Percentiles rank a stretch among this genome's conserved stretches.
These are phyloP conservation scores for Melipona bicolor DNA, from an alignment of 2,888 invertebrate species.

Conservation along the genomic window DNA sequence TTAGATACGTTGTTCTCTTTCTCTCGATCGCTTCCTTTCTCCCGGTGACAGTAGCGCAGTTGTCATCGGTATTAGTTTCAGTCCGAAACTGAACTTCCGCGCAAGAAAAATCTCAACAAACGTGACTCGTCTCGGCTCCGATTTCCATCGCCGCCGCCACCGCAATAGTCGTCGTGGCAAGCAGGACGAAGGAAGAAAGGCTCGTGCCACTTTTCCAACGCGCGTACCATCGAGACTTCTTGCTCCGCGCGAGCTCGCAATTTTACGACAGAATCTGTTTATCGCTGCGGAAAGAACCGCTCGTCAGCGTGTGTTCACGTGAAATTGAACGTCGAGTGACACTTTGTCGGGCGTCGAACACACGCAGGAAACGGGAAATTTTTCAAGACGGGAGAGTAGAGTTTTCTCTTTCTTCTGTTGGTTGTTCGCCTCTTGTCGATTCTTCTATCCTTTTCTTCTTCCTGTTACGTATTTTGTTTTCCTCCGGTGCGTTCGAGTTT, in stretches of 20 bases:
- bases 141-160: background rate
- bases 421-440: conserved; percentile 6
- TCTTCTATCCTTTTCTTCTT: background rate
- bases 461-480: background rate
- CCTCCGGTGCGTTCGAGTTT: background rate
- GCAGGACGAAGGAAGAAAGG: background rate
- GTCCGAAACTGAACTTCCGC: conserved; percentile 60
- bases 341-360: conserved; percentile 27
- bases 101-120: conserved; percentile 59
- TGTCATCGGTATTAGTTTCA: conserved; percentile 66
- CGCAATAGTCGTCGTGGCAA: background rate
- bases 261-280: conserved; percentile 55
- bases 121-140: conserved; percentile 62
- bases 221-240: background rate
- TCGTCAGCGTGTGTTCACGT: conserved; percentile 35
- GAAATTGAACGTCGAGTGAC: conserved; percentile 50
- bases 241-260: conserved; percentile 34
- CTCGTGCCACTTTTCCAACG: conserved; percentile 21
- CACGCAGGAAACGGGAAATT: conserved; percentile 25
- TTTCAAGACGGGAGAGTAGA: conserved; percentile 9
- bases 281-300: conserved; percentile 22
- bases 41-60: background rate
- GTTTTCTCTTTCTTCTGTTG: background rate
- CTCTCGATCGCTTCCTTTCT: conserved; percentile 17
- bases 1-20: conserved; percentile 48